Evolutionary conservation across 92 coral and sea anemone genomes (phyloP), one percentile per base, ranked within the genome.

Genomic region (Epizoanthus stellaris): DNA sequence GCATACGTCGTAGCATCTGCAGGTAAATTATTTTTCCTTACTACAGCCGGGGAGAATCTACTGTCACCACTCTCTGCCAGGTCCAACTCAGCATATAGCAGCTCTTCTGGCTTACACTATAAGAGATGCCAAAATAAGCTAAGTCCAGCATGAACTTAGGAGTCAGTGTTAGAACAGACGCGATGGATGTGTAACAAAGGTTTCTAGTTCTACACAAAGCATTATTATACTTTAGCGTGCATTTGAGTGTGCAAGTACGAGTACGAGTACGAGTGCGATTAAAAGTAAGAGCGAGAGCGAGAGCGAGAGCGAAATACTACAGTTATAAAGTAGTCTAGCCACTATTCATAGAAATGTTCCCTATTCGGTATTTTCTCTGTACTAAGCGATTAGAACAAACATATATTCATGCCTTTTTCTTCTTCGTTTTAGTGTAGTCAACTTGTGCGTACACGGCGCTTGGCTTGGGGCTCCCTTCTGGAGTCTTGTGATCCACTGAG

Each of bases 21-120:
- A 4, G 62, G 57, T 8, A 38, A 42, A 2, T 43, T 79, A 23
- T 13, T 25, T 21, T 13, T 25, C 45, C 6, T 77, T 19, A 54
- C 59, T 5, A n/a, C 59, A 21, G 42, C 38, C 7, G 61, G 43
- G 39, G 23, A 10, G 52, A 43, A 3, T 13, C 34, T 39, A 11
- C 20, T 63, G 36, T 3, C 15, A 43, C 20, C 39, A 19, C 60
- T 40, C 40, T 79, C 72, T 21, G 59, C 72, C 19, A 79, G 15
- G 42, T 79, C 72, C 61, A 79, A 40, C 3, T 79, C 83, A 14
- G 83, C 83, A 11, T 79, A 79, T 19, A 79, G 21, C 40, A 63
- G 1, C 15, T 79, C 83, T 19, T 70, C 83, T 20, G 83, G 83
- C 8, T 79, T 45, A 19, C 83, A 59, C 83, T 79, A 40, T 25